Base-by-base conservation (phyloP, 64 coral and sea anemone genomes). In the Acropora tenuis region DNA sequence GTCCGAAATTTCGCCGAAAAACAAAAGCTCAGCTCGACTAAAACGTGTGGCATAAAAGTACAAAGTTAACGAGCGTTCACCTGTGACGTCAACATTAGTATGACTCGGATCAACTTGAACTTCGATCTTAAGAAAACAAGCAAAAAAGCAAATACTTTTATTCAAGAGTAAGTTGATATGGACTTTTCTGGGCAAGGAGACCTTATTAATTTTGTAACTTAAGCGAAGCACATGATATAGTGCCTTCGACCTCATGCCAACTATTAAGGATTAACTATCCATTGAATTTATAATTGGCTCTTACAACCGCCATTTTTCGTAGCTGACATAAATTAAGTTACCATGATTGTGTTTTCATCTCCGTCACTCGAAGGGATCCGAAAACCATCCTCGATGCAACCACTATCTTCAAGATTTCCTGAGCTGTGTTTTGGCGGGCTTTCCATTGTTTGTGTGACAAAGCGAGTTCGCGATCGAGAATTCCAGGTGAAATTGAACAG, bases 401-500 rank as follows among this genome's bases (percentile, higher is more conserved):
- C 82, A 30, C 82, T 85, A 65, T 85, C 82, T 85, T 85, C 82
- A 8, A 85, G 82, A 71, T 85, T 85, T 71, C 8, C 16, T 41
- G 20, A 20, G 53, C 41, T 66, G 45, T 48, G 68, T 47, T 44
- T 85, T 48, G 63, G 63, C 16, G 82, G 82, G 63, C 16, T 71
- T 71, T 72, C 82, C 63, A 71, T 72, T 72, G 63, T 72, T 49
- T 43, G 72, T 71, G 42, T 13, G 82, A 83, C 41, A 11, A 40
- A 46, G 50, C 17, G 79, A 85, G 65, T 84, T 42, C 46, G 44
- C 15, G 5, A 48, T 19, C 19, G 12, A 55, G 52, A 7, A 8
- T 63, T 63, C 47, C 42, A 18, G 48, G 43, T n/a, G 6, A 47
- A 15, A 63, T 63, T 63, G 13, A 63, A 3, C 60, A 17, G 18